Evolutionary conservation across 2,888 invertebrate species (phyloP), one percentile per base, ranked within the genome.

Genomic region (Sminthurinus aureus): DNA sequence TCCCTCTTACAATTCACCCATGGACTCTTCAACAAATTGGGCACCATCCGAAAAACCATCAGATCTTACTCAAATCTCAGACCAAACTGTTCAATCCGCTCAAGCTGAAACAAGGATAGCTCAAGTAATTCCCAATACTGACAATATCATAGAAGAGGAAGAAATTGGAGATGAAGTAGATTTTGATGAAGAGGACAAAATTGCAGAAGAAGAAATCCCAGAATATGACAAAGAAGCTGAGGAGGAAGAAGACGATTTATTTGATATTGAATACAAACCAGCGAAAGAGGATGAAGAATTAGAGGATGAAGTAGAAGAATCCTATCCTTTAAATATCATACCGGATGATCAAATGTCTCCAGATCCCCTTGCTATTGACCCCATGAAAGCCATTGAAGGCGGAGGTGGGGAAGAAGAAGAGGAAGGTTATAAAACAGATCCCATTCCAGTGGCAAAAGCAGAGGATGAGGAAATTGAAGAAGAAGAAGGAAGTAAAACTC

Each of bases 301-400:
- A 38, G 78, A 78, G 13, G 66, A 15, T 6, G 51, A 74, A 18
- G 58, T 58, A 0, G 50, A 67, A 20, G 67, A 20, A 22, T 80
- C 80, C n/a, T 81, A 81, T 58, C 80, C 80, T 3, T 69, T 81
- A 9, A 81, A 81, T 22, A 74, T 81, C 22, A 81, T 81, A 51
- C 80, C 80, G 4, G 80, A 81, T 74, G 80, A 81, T 74, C 80
- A 81, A 26, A 81, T 81, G 80, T 15, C 71, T 64, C 64, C 64
- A 64, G 64, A 18, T 64, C n/a, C n/a, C 13, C 15, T 18, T 18
- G 64, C 3, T 38, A 38, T 38, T 38, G 38, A 38, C 6, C 38
- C 38, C 6, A 38, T 38, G 38, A 38, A 50, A 20, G 76, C 51
- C 9, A 20, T 50, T 50, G 76, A 38, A 76, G 51, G 38, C 1